Base-by-base conservation (phyloP, 2,888 invertebrate genomes). In the Dicranocentrus wangi region DNA sequence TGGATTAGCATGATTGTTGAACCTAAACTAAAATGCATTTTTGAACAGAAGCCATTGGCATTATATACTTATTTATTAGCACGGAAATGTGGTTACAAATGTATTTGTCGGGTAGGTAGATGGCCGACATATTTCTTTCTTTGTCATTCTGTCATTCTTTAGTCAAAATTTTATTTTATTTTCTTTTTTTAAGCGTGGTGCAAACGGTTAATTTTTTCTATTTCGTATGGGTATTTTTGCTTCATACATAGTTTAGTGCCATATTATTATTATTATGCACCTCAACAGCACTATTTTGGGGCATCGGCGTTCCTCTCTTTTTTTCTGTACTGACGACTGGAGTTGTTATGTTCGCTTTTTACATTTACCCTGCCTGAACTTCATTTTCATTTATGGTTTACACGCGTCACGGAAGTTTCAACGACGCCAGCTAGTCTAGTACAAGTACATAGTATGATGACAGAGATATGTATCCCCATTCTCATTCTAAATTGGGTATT, bases 261-360 rank as follows among this genome's bases (percentile, higher is more conserved):
- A 95, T 88, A 93, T 94, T n/a, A n/a, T n/a, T n/a, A n/a, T 88
- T 90, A 89, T 1, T 86, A 86, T 71, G 85, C 85, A 63, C 86
- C 86, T 17, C 95, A 95, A 2, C 93, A 95, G 88, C 94, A 95
- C 88, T 96, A 97, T n/a, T n/a, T 88, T 98, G 97, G 94, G 94
- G 96, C 0, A 90, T 96, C 10, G 94, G 95, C 39, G 90, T 97
- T 61, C 97, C 98, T 0, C 92, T 96, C 84, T 93, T 94, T 88
- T 90, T 93, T 68, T 90, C 95, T 84, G n/a, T n/a, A n/a, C n/a
- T n/a, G n/a, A n/a, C n/a, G n/a, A 92, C 94, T 21, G 92, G 92
- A 2, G 88, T 95, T 1, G 92, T 93, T 39, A 90, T 94, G 70
- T 94, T 95, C 89, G 94, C 93, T 21, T 93, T 95, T 88, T 89